Percentiles rank a stretch among this genome's conserved stretches.
Conservation (phyloP, 2,888 invertebrate species). For the Amblyteles armatorius region DNA sequence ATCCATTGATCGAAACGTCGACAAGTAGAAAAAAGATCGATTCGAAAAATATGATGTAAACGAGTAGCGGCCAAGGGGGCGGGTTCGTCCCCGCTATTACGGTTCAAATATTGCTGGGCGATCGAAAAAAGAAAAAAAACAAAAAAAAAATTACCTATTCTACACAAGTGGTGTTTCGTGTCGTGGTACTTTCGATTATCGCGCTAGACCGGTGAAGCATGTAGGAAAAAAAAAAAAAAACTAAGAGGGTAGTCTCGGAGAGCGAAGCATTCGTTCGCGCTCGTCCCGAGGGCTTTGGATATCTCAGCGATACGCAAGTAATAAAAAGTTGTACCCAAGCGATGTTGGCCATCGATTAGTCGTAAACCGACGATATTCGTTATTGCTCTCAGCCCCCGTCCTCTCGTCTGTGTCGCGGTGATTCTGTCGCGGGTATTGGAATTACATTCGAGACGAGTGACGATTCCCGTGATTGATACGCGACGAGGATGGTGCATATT, state of each 20-base stretch:
- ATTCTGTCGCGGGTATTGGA: neutral
- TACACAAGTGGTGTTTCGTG: neutral
- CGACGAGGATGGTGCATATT: constrained; percentile 69
- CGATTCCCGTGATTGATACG: too few relatives aligned
- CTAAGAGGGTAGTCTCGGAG: too few relatives aligned
- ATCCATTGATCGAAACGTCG: constrained; percentile 3
- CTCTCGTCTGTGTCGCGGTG: neutral
- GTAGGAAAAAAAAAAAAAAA: neutral
- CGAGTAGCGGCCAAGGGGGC: neutral
- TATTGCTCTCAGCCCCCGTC: neutral
- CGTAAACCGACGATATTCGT: neutral
- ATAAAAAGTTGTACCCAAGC: neutral
- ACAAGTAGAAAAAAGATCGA: constrained; percentile 5
- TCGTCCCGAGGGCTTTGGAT: neutral
- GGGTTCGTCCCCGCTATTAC: neutral
- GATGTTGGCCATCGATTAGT: neutral
- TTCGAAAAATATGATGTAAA: constrained; percentile 5
- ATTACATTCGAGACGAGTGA: neutral
- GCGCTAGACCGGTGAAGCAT: neutral
- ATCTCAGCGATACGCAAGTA: neutral
- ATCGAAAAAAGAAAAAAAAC: neutral
- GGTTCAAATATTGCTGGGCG: neutral
- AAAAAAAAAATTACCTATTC: neutral
- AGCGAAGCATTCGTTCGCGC: too few relatives aligned
- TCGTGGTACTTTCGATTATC: neutral